Evolutionary conservation across 2,113 vertebrate species (phyloP).

Genomic region (Chlorodrepanis virens): DNA sequence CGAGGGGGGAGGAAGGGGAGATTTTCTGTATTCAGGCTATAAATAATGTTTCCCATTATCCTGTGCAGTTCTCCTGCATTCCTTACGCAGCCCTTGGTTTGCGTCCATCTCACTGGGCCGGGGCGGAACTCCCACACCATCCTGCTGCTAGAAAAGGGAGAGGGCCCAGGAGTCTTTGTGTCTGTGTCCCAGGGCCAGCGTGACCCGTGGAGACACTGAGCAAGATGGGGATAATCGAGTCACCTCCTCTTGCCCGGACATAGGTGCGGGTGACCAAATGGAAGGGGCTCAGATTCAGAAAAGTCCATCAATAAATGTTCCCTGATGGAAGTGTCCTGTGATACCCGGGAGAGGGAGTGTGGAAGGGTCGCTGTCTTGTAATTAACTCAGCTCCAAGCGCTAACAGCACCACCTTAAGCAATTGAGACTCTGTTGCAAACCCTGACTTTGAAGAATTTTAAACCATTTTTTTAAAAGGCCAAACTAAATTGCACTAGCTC

Average conservation of each 20-base stretch:
- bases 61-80: neutral
- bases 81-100: neutral
- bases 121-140: neutral
- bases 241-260: neutral
- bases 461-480: neutral
- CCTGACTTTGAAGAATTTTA: neutral
- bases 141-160: neutral
- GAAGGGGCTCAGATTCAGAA: too few relatives aligned
- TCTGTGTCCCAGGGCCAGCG: neutral
- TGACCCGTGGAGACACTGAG: neutral
- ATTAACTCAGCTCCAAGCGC: rapidly evolving
- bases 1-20: conserved; percentile 19
- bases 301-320: neutral
- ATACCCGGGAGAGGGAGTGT: neutral
- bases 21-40: conserved; percentile 47
- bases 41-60: conserved; percentile 77
- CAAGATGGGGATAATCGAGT: neutral
- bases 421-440: neutral
- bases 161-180: neutral
- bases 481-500: neutral
- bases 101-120: neutral
- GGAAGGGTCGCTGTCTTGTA: neutral
- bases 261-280: rapidly evolving
- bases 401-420: neutral
- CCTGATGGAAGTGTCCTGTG: neutral